These are phyloP conservation scores for Oryctolagus cuniculus DNA, from an alignment of 2,113 vertebrate species.

Conservation along the genomic window DNA sequence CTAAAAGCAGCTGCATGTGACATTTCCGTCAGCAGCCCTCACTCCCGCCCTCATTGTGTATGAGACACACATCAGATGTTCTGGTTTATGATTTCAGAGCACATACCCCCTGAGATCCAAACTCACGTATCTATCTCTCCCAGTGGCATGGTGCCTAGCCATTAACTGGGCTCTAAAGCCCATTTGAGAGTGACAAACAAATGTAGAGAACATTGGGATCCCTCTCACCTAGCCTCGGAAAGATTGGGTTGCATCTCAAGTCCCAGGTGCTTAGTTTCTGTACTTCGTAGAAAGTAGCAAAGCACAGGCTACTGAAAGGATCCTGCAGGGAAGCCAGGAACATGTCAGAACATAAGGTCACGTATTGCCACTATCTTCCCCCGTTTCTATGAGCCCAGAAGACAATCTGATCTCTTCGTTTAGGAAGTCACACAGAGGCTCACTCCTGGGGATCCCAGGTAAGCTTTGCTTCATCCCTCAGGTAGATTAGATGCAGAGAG, in stretches of 20 bases:
- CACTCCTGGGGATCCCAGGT: slow-evolving; percentile 25
- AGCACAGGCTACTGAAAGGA: slow-evolving; percentile 39
- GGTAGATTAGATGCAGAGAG: not conserved
- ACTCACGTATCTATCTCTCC: slow-evolving; percentile 63
- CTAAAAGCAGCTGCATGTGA: slow-evolving; percentile 77
- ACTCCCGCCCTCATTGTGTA: slow-evolving; percentile 55
- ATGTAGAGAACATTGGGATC: not conserved
- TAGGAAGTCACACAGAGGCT: not conserved
- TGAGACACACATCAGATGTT: slow-evolving; percentile 71
- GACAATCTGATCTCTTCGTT: slow-evolving; percentile 1
- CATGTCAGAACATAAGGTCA: slow-evolving; percentile 59
- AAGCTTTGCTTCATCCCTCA: not conserved
- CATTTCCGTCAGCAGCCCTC: slow-evolving; percentile 74
- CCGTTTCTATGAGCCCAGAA: not conserved
- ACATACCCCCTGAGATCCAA: slow-evolving; percentile 54
- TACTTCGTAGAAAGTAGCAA: slow-evolving; percentile 60
- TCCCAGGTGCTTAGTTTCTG: not conserved
- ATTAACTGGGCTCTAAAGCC: slow-evolving; percentile 1
- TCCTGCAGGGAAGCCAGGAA: slow-evolving; percentile 45
- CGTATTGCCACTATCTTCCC: not conserved
- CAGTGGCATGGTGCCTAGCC: slow-evolving; percentile 7
- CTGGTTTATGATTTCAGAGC: slow-evolving; percentile 76
- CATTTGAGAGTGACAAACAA: slow-evolving; percentile 6
- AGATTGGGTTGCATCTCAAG: not conserved
- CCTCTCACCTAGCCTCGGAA: not conserved